Evolutionary conservation across 2,797 vertebrate genomes (phyloP).

Genomic region (Phylloscopus collybita): DNA sequence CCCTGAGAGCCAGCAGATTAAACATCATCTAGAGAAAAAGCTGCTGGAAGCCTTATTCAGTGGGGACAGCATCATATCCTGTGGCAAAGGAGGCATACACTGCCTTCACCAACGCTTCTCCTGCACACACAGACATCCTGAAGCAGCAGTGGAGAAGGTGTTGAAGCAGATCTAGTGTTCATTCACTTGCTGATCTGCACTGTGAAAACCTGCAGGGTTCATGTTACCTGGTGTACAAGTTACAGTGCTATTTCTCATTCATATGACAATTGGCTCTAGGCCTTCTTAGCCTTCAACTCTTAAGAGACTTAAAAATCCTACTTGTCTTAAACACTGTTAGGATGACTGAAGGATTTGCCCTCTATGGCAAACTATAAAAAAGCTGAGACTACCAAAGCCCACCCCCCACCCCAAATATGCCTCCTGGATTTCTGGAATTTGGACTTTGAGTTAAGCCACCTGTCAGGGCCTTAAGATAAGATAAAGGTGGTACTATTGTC

Average conservation of each 20-base stretch:
- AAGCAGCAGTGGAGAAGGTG: not conserved
- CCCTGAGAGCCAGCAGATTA: not conserved
- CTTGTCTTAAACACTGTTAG: not conserved
- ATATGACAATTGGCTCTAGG: not conserved
- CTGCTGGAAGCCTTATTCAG: not conserved
- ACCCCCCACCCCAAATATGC: not conserved
- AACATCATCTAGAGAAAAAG: not conserved
- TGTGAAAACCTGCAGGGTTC: not conserved
- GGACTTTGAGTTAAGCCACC: not conserved
- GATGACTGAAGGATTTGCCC: not conserved
- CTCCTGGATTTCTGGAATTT: not conserved
- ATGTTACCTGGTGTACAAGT: accelerated
- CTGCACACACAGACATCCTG: not conserved
- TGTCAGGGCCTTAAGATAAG: not conserved
- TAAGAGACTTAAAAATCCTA: not conserved
- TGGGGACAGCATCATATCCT: not conserved
- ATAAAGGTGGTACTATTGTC: not conserved
- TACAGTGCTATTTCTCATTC: not conserved
- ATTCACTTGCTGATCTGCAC: not conserved
- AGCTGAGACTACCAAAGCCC: not conserved
- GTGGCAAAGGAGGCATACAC: accelerated
- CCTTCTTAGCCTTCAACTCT: not conserved
- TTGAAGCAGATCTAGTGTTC: not conserved
- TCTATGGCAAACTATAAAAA: not conserved
- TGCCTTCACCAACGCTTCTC: not conserved